Percentiles rank a stretch among this genome's conserved stretches.
phyloP scores from a whole-genome alignment of 1,140 invertebrate species.

The Leptopilina clavipes region DNA sequence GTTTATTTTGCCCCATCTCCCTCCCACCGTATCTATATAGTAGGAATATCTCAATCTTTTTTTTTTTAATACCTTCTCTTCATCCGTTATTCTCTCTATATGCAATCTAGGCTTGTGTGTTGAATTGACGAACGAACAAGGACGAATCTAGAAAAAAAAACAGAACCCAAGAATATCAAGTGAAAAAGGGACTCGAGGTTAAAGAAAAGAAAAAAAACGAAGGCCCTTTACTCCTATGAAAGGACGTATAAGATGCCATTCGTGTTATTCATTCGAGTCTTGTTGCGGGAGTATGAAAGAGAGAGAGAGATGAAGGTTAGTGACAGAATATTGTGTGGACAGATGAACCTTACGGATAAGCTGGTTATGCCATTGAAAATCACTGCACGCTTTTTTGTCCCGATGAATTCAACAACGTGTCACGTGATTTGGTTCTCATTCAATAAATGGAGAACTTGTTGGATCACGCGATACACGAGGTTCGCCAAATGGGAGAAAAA shows the following conservation, averaged over 20 bases:
- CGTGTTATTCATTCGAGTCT: conserved; percentile 15
- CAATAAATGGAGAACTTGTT: conserved; percentile 9
- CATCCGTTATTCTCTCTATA: conserved; percentile 6
- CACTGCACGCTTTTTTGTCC: conserved; percentile 16
- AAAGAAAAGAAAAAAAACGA: neutral
- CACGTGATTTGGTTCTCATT: conserved; percentile 20
- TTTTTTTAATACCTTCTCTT: neutral
- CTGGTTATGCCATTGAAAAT: conserved; percentile 19
- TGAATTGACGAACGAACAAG: neutral
- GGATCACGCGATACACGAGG: neutral
- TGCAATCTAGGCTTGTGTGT: neutral
- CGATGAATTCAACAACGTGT: neutral
- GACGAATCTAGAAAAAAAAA: neutral
- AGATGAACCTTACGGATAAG: conserved; percentile 25
- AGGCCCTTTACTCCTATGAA: neutral
- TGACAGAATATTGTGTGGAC: conserved; percentile 13
- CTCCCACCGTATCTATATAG: neutral
- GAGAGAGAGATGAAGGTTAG: conserved; percentile 9
- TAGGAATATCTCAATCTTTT: conserved; percentile 20
- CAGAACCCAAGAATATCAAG: neutral
- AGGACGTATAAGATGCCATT: neutral
- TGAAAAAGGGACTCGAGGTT: conserved; percentile 2
- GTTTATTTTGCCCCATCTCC: neutral
- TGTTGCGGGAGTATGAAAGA: conserved; percentile 22
- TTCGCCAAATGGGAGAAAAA: too few relatives aligned